Evolutionary conservation across 2,888 invertebrate species (phyloP).

Genomic region (Rotaria socialis): DNA sequence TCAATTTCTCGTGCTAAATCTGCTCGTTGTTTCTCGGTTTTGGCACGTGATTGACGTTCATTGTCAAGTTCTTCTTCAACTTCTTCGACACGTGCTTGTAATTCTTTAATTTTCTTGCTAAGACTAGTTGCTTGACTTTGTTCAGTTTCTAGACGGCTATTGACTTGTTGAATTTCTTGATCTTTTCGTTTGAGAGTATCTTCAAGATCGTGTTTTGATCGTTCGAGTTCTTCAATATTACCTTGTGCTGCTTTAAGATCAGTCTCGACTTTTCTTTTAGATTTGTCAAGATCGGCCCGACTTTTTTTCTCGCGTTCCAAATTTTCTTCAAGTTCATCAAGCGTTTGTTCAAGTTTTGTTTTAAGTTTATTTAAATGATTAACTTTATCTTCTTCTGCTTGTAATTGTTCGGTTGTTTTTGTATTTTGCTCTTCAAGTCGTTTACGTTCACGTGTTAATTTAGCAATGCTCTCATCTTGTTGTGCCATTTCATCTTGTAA

Average conservation of each 20-base stretch:
- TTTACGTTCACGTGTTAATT: conserved; percentile 49
- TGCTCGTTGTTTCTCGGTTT: conserved; percentile 89
- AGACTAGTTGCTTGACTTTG: conserved; percentile 91
- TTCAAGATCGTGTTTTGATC: conserved; percentile 55
- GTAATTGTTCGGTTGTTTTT: conserved; percentile 47
- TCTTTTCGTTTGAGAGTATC: conserved; percentile 72
- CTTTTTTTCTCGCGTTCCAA: conserved; percentile 98
- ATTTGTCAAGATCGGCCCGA: conserved; percentile 91
- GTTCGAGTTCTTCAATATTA: conserved; percentile 60
- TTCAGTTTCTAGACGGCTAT: conserved; percentile 92
- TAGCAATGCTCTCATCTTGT: conserved; percentile 67
- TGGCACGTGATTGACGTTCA: conserved; percentile 92
- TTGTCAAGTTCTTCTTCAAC: conserved; percentile 98
- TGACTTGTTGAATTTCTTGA: conserved; percentile 89
- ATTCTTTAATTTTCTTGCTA: conserved; percentile 73
- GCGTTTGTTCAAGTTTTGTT: conserved; percentile 92
- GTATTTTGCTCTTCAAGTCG: conserved; percentile 48
- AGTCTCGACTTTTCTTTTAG: conserved; percentile 95
- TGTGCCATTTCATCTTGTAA: conserved; percentile 68
- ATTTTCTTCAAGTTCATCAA: conserved; percentile 90
- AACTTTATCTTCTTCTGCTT: conserved; percentile 62
- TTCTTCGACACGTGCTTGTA: conserved; percentile 82
- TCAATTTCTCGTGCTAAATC: conserved; percentile 74
- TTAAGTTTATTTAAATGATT: conserved; percentile 94
- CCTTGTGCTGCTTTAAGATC: conserved; percentile 76